These are phyloP conservation scores for Catharus minimus DNA, from an alignment of 2,113 vertebrate genomes.

Conservation along the genomic window DNA sequence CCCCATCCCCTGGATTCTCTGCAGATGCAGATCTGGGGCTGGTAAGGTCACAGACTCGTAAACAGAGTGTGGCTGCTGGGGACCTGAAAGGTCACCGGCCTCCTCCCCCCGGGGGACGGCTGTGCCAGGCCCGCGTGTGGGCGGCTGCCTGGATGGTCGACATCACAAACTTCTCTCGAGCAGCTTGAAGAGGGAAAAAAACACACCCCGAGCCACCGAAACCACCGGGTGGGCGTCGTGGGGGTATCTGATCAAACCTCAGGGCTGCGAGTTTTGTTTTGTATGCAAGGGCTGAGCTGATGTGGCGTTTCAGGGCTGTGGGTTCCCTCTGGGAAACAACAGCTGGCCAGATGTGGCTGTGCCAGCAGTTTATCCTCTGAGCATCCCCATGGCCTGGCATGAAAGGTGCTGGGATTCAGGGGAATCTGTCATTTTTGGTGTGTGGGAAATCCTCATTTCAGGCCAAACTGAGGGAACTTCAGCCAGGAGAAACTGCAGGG, in stretches of 20 bases:
- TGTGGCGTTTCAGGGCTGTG: background rate
- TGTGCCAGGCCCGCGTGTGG: background rate
- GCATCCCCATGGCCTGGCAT: background rate
- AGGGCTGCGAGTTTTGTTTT: background rate
- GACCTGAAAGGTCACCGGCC: conserved; percentile 38
- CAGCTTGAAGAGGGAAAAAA: background rate
- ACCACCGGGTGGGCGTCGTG: background rate
- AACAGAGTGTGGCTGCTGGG: conserved; percentile 32
- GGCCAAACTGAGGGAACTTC: background rate
- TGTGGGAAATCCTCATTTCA: background rate
- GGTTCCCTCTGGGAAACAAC: background rate
- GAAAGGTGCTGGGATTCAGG: background rate
- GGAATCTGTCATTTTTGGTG: background rate
- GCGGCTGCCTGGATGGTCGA: background rate
- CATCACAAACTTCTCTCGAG: background rate
- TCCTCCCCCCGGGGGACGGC: background rate
- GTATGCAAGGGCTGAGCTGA: background rate
- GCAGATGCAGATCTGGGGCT: conserved; percentile 16
- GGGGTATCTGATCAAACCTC: background rate
- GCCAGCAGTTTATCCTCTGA: rapidly evolving
- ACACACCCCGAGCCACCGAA: background rate
- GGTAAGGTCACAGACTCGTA: background rate
- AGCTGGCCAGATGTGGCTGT: background rate
- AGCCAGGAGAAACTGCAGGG: conserved; percentile 7
- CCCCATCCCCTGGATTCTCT: background rate